Evolutionary conservation across 1,140 invertebrate genomes (phyloP), one percentile per base, ranked within the genome.

Genomic region (Drosophila repletoides): DNA sequence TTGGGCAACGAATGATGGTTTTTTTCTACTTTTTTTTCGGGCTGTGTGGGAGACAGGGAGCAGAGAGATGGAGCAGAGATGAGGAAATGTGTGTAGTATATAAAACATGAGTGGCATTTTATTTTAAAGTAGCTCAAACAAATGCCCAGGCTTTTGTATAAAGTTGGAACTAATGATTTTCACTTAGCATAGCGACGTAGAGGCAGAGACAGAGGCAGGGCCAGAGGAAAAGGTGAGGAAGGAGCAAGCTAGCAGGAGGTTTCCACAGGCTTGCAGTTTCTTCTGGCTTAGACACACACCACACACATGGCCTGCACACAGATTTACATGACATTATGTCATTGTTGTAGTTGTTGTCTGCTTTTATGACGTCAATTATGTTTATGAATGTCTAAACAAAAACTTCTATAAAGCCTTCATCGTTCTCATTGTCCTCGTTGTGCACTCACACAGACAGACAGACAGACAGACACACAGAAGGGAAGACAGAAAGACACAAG

Each of bases 371-470:
- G 79, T 84, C 79, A 84, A 84, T 84, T 84, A 84, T 84, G 79
- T 84, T 84, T 84, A 84, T 84, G 79, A 84, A 81, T 86, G 79
- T 84, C 79, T 84, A 84, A 84, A 84, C 79, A 84, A 84, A 81
- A 84, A 84, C 70, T 84, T 76, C 21, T 56, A 84, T 75, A 84
- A 74, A 79, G 79, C 74, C 74, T 49, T 72, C 74, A 66, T 58
- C 65, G 60, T 60, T 63, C 34, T 48, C 49, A 61, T 63, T 64
- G 65, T 72, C 45, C 58, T 58, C 52, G 36, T 60, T 60, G 51
- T 65, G 34, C 46, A 31, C 43, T 40, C 41, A 46, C 40, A 34
- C 28, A 51, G 12, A 38, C 22, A 36, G 6, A 60, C 10, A 48
- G 5, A 29, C 28, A 45, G 9, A 33, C 36, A 12, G 2, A 15